Conservation (phyloP, 2,888 invertebrate genomes). For the Rotaria socialis region DNA sequence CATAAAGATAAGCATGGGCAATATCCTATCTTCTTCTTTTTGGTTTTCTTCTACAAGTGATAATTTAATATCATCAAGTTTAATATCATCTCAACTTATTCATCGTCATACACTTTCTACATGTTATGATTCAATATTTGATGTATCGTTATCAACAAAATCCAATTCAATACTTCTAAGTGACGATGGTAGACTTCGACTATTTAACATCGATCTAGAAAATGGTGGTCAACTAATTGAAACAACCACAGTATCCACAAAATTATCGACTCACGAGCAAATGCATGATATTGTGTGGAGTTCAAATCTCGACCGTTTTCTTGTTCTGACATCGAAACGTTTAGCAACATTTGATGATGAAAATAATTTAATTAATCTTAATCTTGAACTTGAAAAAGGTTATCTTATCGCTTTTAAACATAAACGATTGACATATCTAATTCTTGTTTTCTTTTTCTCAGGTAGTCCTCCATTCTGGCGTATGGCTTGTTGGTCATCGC, state of each 20-base stretch:
- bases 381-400: neutral
- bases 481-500: conserved; percentile 12
- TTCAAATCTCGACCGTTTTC: neutral
- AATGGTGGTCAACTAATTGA: neutral
- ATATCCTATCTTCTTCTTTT: neutral
- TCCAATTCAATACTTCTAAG: neutral
- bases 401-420: too few relatives aligned
- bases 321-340: conserved; percentile 1
- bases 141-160: neutral
- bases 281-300: neutral
- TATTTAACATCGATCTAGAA: neutral
- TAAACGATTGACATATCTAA: too few relatives aligned
- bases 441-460: neutral
- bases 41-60: neutral
- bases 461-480: conserved; percentile 16
- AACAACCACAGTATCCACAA: neutral
- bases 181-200: conserved; percentile 15
- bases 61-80: neutral
- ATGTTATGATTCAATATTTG: conserved; percentile 17
- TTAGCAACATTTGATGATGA: neutral
- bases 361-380: neutral
- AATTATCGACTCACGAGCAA: neutral
- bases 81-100: neutral
- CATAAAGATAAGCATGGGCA: neutral
- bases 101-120: neutral